Base-by-base conservation (phyloP, 2,113 vertebrate genomes). In the Prolemur simus region DNA sequence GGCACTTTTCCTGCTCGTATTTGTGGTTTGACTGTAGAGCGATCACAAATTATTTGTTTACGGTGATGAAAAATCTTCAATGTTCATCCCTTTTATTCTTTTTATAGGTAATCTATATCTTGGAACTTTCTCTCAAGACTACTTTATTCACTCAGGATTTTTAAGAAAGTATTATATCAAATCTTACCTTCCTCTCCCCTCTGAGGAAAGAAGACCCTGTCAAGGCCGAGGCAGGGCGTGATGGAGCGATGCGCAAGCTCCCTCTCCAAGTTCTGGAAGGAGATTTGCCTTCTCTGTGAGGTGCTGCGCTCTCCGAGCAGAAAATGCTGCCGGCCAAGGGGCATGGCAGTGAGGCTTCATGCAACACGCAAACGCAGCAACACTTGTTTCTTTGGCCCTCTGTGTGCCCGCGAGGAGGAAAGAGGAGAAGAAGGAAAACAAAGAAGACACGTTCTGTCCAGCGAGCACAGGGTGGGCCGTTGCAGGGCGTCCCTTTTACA, bases 41-140 rank as follows among this genome's bases (percentile, higher is more conserved):
- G 92, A 94, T 98, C 99, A 98, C 98, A 98, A 98, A 99, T 99
- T 99, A 98, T 99, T 99, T 99, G 99, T 99, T 99, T 98, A 98
- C 98, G 81, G 98, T 89, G 78, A 32, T 98, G 98, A 98, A 98
- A 98, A 98, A 97, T 98, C 98, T 98, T 98, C 98, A 47, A 0
- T 96, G 98, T 98, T 99, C 98, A 97, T 98, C 98, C 98, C 98
- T 98, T 99, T 99, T 98, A 98, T 99, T 99, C 98, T 98, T 98
- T 98, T 98, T 98, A 98, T 98, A 98, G 98, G 97, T 98, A 98
- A 99, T 99, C 98, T 96, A 99, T 98, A 98, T 98, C 98, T 11
- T 91, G 94, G 97, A 98, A 98, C 98, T 98, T 98, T 98, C 97
- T 98, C 96, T 95, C 96, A 91, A 97, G 97, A 96, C 97, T 87